A percentile compares a stretch with the other conserved stretches of the same genome.
phyloP scores from a whole-genome alignment of 2,113 vertebrate species.

The Pelecanoides urinatrix region DNA sequence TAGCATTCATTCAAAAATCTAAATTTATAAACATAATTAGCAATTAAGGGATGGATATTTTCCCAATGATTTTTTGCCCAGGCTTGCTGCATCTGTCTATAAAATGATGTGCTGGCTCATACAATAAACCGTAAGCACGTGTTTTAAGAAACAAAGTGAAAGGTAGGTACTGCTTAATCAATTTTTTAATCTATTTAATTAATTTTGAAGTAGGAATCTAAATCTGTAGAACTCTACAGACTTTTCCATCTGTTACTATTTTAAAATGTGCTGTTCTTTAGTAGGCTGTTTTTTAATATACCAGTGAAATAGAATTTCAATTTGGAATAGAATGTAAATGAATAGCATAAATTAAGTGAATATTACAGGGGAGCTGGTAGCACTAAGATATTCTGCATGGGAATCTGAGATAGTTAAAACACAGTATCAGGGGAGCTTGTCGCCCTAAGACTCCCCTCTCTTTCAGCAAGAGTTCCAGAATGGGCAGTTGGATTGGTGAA shows the following conservation, averaged over 20 bases:
- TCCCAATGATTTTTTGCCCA: not conserved
- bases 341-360: constrained; percentile 10
- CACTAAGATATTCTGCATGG: not conserved
- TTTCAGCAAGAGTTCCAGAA: not conserved
- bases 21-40: not conserved
- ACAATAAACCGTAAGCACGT: not conserved
- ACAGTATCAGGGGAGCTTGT: not conserved
- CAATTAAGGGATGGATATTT: not conserved
- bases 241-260: constrained; percentile 8
- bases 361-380: not conserved
- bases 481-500: not conserved
- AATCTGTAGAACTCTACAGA: not conserved
- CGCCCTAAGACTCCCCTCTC: not conserved
- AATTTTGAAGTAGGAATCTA: not conserved
- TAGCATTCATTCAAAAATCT: not conserved
- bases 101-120: not conserved
- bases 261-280: not conserved
- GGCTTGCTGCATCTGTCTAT: not conserved
- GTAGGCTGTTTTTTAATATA: constrained; percentile 14
- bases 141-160: not conserved
- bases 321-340: not conserved
- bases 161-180: not conserved
- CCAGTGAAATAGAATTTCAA: not conserved
- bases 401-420: not conserved
- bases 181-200: not conserved